Percentiles rank a stretch among this genome's conserved stretches.
phyloP scores from a whole-genome alignment of 2,113 vertebrate species.

The Siniperca knerii region DNA sequence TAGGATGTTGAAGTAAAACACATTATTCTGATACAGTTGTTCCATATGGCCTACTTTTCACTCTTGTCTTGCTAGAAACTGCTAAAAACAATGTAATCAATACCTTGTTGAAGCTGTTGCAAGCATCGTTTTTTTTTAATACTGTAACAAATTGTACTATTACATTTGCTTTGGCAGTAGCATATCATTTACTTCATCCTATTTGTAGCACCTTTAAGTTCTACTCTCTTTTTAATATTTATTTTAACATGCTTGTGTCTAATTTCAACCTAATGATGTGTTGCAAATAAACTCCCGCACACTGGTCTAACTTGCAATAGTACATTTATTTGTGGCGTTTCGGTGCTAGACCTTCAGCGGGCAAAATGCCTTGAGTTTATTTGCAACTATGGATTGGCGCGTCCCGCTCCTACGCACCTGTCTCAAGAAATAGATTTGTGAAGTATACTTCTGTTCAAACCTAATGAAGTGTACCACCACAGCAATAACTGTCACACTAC shows the following conservation, averaged over 20 bases:
- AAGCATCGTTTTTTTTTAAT: not conserved
- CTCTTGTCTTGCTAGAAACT: slow-evolving; percentile 16
- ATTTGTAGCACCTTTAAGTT: slow-evolving; percentile 59
- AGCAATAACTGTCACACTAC: slow-evolving; percentile 63
- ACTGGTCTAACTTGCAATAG: no score
- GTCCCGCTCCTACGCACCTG: no score
- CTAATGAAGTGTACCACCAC: slow-evolving; percentile 14
- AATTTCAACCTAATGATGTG: not conserved
- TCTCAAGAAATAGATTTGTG: no score
- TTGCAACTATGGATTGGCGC: no score
- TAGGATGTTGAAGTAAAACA: slow-evolving; percentile 39
- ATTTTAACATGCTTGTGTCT: slow-evolving; percentile 38
- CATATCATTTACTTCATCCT: slow-evolving; percentile 26
- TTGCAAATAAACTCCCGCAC: no score
- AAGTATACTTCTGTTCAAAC: no score
- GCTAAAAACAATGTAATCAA: slow-evolving; percentile 23
- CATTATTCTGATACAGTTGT: slow-evolving; percentile 3
- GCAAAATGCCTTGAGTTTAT: no score
- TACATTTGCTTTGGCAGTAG: slow-evolving; percentile 4
- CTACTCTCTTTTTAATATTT: slow-evolving; percentile 42
- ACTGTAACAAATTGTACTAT: not conserved
- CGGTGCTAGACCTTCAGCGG: no score
- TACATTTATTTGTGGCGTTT: no score
- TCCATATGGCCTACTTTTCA: not conserved
- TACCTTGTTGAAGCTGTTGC: not conserved